These are phyloP conservation scores for Lydus trimaculatus DNA, from an alignment of 2,888 invertebrate genomes.

Conservation along the genomic window DNA sequence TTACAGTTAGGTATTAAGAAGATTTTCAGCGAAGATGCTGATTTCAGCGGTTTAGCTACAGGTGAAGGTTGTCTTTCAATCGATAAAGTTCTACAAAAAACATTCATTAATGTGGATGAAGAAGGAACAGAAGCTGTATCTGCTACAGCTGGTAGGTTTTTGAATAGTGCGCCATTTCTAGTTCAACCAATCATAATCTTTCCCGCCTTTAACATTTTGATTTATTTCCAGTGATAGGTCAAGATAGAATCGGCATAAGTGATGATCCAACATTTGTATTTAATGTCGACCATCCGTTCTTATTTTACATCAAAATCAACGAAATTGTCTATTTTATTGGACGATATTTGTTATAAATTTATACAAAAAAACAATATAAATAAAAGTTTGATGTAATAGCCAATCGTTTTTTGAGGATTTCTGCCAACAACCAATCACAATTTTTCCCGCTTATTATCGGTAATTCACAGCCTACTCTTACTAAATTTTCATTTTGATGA, in stretches of 20 bases:
- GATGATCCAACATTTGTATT: neutral
- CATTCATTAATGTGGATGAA: slow-evolving; percentile 56
- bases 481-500: neutral
- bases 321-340: slow-evolving; percentile 21
- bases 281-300: slow-evolving; percentile 46
- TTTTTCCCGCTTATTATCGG: no score
- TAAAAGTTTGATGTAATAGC: no score
- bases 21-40: slow-evolving; percentile 39
- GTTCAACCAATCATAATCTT: no score
- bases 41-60: slow-evolving; percentile 48
- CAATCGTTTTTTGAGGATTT: no score
- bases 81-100: slow-evolving; percentile 53
- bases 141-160: slow-evolving; percentile 50
- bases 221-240: neutral
- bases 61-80: slow-evolving; percentile 42
- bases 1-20: slow-evolving; percentile 41
- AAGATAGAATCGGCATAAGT: neutral
- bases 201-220: no score
- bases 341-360: slow-evolving; percentile 4
- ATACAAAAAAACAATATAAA: no score
- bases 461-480: no score
- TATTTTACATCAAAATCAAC: slow-evolving; percentile 20
- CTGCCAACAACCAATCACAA: neutral
- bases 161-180: neutral
- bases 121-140: slow-evolving; percentile 57